Percentiles rank a stretch among this genome's conserved stretches.
phyloP scores from a whole-genome alignment of 2,888 invertebrate species.

The Campoplex capitator region DNA sequence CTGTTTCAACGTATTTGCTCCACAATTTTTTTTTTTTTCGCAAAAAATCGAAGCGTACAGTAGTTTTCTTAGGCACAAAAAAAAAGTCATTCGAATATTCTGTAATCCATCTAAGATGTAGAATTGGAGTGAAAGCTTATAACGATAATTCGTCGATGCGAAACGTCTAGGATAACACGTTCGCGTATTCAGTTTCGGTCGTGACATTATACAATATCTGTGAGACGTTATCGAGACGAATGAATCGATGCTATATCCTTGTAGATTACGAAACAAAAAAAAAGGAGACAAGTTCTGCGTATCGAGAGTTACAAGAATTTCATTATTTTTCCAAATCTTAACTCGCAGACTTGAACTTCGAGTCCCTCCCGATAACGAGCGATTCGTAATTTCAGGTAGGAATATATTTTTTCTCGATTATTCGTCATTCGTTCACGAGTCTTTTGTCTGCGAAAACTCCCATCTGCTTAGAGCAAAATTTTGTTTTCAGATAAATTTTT shows the following conservation, averaged over 20 bases:
- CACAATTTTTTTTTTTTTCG: neutral
- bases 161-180: conserved; percentile 42
- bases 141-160: conserved; percentile 30
- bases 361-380: neutral
- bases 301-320: conserved; percentile 44
- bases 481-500: neutral
- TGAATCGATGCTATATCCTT: conserved; percentile 53
- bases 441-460: too few relatives aligned
- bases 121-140: conserved; percentile 27
- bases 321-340: conserved; percentile 3
- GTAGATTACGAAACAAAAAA: conserved; percentile 43
- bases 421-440: neutral
- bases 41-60: neutral
- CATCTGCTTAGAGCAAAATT: neutral
- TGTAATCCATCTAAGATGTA: neutral
- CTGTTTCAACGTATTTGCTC: neutral
- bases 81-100: neutral
- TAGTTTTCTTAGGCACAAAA: neutral
- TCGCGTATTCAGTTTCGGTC: conserved; percentile 53
- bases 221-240: conserved; percentile 44
- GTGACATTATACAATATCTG: conserved; percentile 43
- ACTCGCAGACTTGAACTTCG: neutral
- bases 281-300: neutral
- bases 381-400: neutral
- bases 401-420: neutral